Base-by-base conservation (phyloP, 2,797 vertebrate species). In the Macroramphosus scolopax region DNA sequence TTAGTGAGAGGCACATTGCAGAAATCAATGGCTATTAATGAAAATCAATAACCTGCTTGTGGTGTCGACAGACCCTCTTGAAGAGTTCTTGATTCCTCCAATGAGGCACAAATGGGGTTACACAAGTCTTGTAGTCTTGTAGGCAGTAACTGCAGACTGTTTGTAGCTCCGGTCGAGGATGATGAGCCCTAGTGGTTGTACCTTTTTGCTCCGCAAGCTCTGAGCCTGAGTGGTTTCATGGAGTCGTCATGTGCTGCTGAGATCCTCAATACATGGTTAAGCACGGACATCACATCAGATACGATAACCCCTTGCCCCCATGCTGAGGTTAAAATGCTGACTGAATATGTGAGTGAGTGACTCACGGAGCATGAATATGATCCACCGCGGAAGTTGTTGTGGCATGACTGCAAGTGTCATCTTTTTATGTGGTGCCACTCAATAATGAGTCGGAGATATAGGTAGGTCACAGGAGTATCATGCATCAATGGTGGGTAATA, bases 11-110 rank as follows among this genome's bases (percentile, higher is more conserved):
- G 13, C 51, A 48, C 20, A 17, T 26, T 1, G 8, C 13, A 51
- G 29, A 51, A 72, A 81, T 79, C 65, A 63, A 65, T 77, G 33
- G 4, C 26, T 36, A 17, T 28, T 3, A 71, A 71, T 52, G 17
- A 46, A 59, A 67, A 62, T 55, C 10, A 5, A 70, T 56, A 51
- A 49, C 49, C 47, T 46, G 61, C 39, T 52, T 2, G 2, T 2
- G 25, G 22, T 40, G 25, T 3, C 45, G 53, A 68, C 49, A 50
- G 12, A 31, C 46, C 63, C 7, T 24, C 15, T 26, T 17, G 46
- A 57, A 42, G 17, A 37, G 11, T n/a, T 46, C 29, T 38, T 18
- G 5, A 20, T n/a, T 22, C 13, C 12, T 32, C 0, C 0, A 54
- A 30, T 18, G 20, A 33, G 20, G 13, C 20, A 39, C 10, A 43